Evolutionary conservation across 2,113 vertebrate species (phyloP), one percentile per base, ranked within the genome.

Genomic region (Brachirus orientalis): DNA sequence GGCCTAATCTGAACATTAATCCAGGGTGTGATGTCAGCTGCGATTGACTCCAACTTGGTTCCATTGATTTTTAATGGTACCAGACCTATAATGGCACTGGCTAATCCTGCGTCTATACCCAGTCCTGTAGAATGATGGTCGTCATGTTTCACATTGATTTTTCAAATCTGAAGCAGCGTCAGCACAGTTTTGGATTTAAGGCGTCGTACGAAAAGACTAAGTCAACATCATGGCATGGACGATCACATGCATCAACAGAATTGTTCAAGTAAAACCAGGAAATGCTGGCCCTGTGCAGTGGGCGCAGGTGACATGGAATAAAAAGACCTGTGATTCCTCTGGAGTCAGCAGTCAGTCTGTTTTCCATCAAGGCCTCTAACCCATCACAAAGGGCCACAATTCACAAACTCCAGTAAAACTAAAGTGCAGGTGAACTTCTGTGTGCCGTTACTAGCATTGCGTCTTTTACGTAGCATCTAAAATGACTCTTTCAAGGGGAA

Each of bases 201-300:
- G n/a, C n/a, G n/a, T n/a, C n/a, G n/a, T n/a, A n/a, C n/a, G n/a
- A 12, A 58, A 33, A 53, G 10, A 16, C n/a, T n/a, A n/a, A 36
- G 35, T 36, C 35, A 36, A 36, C 35, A n/a, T n/a, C n/a, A n/a
- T n/a, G n/a, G n/a, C n/a, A n/a, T n/a, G n/a, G n/a, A n/a, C n/a
- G n/a, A 8, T 43, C 10, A 47, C 55, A 17, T n/a, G 17, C 46
- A 6, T 57, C 13, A 36, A 44, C 11, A n/a, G 6, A n/a, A 68
- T 41, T 43, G 61, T 87, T 90, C 80, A 89, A 82, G 87, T 88
- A 68, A 77, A 83, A 68, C 83, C 85, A 81, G 83, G 82, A 83
- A 73, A 67, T 13, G 18, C 48, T 51, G 35, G 72, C 53, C 17
- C 38, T n/a, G 40, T 19, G 55, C 45, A 7, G 10, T n/a, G 8